A percentile compares a stretch with the other conserved stretches of the same genome.
These are phyloP conservation scores for Rhagoletis pomonella DNA, from an alignment of 1,140 invertebrate species.

Conservation along the genomic window DNA sequence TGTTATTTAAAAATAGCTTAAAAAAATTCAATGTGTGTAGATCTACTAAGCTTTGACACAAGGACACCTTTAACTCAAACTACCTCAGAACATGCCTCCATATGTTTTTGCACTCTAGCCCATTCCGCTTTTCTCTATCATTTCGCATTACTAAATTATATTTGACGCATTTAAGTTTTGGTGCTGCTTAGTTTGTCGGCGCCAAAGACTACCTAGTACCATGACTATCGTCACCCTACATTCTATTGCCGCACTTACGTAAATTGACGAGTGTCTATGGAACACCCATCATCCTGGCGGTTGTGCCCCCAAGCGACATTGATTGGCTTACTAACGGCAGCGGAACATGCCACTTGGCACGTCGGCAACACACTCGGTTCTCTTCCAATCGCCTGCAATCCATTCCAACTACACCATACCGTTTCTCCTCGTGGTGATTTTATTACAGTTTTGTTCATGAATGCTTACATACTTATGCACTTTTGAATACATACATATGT, in stretches of 20 bases:
- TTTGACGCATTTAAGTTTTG: conserved; percentile 23
- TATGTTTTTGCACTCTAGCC: not conserved
- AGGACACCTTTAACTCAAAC: not conserved
- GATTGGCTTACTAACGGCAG: conserved; percentile 23
- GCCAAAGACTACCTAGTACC: conserved; percentile 21
- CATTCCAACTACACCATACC: not conserved
- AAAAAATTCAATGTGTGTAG: too few relatives aligned
- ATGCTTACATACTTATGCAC: too few relatives aligned
- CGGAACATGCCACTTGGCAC: conserved; percentile 46
- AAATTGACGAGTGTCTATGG: conserved; percentile 5
- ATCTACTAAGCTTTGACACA: not conserved
- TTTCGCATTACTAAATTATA: not conserved
- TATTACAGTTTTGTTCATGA: too few relatives aligned
- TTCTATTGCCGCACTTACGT: conserved; percentile 12
- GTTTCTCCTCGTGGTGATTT: not conserved
- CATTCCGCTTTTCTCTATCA: not conserved
- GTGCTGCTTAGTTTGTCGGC: conserved; percentile 40
- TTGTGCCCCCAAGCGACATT: conserved; percentile 14
- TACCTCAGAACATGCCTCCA: too few relatives aligned
- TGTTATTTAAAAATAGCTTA: too few relatives aligned
- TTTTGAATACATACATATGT: not conserved
- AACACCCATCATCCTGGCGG: not conserved
- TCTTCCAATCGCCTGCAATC: not conserved
- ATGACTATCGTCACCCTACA: not conserved
- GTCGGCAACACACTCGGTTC: not conserved